Conservation (phyloP, 2,888 invertebrate species). For the Cybosia mesomella region DNA sequence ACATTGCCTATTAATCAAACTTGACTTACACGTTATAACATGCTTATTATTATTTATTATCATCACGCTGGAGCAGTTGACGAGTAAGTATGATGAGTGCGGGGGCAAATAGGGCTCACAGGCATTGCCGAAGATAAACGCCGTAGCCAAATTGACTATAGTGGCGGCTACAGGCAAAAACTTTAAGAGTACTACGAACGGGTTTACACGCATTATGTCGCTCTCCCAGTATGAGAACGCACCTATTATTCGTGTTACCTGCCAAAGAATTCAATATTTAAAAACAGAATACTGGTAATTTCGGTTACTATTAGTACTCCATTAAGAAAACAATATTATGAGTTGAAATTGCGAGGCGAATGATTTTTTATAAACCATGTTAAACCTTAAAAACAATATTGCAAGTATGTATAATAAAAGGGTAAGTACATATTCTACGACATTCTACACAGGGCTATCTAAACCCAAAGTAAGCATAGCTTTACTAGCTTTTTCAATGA, state of each 20-base stretch:
- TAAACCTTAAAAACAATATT: too few relatives aligned
- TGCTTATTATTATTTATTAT: conserved; percentile 50
- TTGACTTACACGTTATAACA: conserved; percentile 63
- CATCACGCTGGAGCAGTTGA: conserved; percentile 68
- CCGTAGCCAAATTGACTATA: conserved; percentile 73
- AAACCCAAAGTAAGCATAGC: too few relatives aligned
- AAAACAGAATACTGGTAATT: too few relatives aligned
- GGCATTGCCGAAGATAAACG: conserved; percentile 69
- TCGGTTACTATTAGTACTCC: too few relatives aligned
- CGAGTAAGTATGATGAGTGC: conserved; percentile 53
- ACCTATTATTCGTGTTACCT: conserved; percentile 76
- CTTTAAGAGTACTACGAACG: conserved; percentile 72
- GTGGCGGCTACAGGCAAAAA: conserved; percentile 75
- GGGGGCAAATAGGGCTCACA: conserved; percentile 59
- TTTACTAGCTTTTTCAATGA: too few relatives aligned
- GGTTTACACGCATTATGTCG: conserved; percentile 76
- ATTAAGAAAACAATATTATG: too few relatives aligned
- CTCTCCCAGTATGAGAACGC: conserved; percentile 77
- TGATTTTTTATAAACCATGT: too few relatives aligned
- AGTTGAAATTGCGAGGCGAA: too few relatives aligned
- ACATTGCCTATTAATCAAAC: too few relatives aligned
- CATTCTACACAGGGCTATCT: too few relatives aligned
- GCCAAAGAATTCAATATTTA: conserved; percentile 38
- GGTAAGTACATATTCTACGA: too few relatives aligned
- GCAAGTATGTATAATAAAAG: too few relatives aligned